Base-by-base conservation (phyloP, 2,113 vertebrate species). In the Pedetes capensis region DNA sequence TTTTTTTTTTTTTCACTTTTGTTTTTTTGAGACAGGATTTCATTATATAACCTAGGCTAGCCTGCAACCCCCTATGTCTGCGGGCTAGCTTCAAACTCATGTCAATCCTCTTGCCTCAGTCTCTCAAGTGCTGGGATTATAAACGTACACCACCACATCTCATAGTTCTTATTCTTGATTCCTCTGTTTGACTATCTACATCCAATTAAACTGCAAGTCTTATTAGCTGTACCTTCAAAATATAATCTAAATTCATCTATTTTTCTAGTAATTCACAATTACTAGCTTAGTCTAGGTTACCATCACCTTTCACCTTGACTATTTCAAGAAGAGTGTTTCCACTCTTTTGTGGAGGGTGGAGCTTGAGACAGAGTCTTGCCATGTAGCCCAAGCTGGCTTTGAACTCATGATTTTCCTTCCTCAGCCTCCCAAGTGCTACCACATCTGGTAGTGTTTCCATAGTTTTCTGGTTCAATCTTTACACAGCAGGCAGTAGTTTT, bases 151-250 rank as follows among this genome's bases (percentile, higher is more conserved):
- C n/a, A n/a, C n/a, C n/a, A n/a, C n/a, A n/a, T n/a, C n/a, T n/a
- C n/a, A 75, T 27, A 32, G 71, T 25, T 53, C 23, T 95, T 89
- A 68, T 29, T 86, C 42, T 69, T 74, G 27, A 72, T 75, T 84
- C 37, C 12, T 39, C 57, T 68, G 74, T 71, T 66, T 93, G 66
- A 34, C 14, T 76, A 34, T 25, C 22, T 42, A 87, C 20, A 86
- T 69, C 37, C 39, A 89, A 25, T 4, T 32, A 39, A 88, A 53
- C 20, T 55, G 47, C 13, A 82, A 86, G 18, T 81, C 68, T 37
- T 74, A 34, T 74, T 75, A 93, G 81, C 27, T 66, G 51, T 1
- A 74, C 51, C 39, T 83, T 86, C 57, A 82, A 90, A 95, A 95
- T 39, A 75, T 20, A 87, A 59, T 6, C 25, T 25, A 69, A 80